Evolutionary conservation across 2,113 vertebrate species (phyloP), one percentile per base, ranked within the genome.

Genomic region (Delphinapterus leucas): DNA sequence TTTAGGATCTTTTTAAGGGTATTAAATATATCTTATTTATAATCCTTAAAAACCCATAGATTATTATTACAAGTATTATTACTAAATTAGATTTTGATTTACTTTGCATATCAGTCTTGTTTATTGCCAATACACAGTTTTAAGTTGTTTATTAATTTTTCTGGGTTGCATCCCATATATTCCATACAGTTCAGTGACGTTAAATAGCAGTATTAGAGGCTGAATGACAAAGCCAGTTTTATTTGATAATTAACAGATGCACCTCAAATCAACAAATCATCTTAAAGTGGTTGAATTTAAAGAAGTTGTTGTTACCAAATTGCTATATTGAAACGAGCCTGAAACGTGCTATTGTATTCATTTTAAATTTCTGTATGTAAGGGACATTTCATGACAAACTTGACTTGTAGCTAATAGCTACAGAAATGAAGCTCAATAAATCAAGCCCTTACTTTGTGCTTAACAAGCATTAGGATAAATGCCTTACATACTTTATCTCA

Each of bases 351-450:
- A 3, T 36, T 80, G 1, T 44, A 3, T 81, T 90, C 33, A 95
- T 47, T 87, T 88, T 80, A 81, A 83, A 36, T 11, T 88, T 86
- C 13, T 38, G 1, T 31, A 3, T 36, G 2, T 73, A 58, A 80
- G 38, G 18, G 15, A n/a, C 33, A 95, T 63, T 88, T 94, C 41
- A 38, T 26, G 44, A 84, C 55, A 84, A 83, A 85, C 7, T 47
- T 90, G 60, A 80, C 15, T 91, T 90, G 38, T 65, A 74, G 58
- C 41, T 84, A 63, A 74, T 38, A 95, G 11, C 58, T 65, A n/a
- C 38, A 26, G 65, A 93, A 88, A n/a, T 85, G 23, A 88, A 88
- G 28, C 26, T 92, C 36, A 76, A n/a, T 83, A 92, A 96, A 92
- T 87, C 38, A 60, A 58, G 21, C 28, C 31, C n/a, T 87, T 49